Evolutionary conservation across 2,888 invertebrate species (phyloP), one percentile per base, ranked within the genome.

Genomic region (Acronicta alni): DNA sequence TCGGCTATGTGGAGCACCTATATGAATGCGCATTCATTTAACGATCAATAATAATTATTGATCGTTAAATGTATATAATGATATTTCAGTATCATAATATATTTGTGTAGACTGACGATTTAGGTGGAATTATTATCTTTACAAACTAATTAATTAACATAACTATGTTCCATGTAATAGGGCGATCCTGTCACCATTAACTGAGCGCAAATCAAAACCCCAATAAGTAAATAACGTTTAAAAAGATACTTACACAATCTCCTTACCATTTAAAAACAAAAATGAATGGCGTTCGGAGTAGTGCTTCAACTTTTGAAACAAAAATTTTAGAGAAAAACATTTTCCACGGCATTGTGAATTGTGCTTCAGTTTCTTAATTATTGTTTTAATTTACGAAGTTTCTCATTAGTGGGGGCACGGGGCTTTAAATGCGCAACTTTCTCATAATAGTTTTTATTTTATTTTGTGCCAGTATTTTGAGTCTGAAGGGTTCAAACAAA

Each of bases 321-420:
- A 39, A 44, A 55, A 49, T 46, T 45, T 10, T 30, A 9, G n/a
- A 32, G 46, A 51, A 52, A 59, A 59, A 56, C 17, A 54, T 63
- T 58, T 74, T 48, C 38, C 35, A n/a, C 39, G 23, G 38, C 49
- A 58, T 73, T 73, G 64, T 69, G 51, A 60, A 37, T 17, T 46
- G 26, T 43, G 18, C 48, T 45, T 32, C 42, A 65, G 51, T 65
- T 79, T 78, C 74, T 72, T 72, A 71, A 76, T 73, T 58, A 77
- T 74, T 73, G 65, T 73, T 75, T 63, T 63, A 67, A 68, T 74
- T 48, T 64, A 72, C 70, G 63, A 67, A 74, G 76, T 73, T 80
- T 77, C 77, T 81, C 79, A 77, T 80, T 82, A 80, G 75, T 69
- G 55, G 12, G 47, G 47, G 62, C 58, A 53, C 47, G 52, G 55